A percentile compares a stretch with the other conserved stretches of the same genome.
phyloP scores from a whole-genome alignment of 2,113 vertebrate species.

The Epinephelus cyanopodus region DNA sequence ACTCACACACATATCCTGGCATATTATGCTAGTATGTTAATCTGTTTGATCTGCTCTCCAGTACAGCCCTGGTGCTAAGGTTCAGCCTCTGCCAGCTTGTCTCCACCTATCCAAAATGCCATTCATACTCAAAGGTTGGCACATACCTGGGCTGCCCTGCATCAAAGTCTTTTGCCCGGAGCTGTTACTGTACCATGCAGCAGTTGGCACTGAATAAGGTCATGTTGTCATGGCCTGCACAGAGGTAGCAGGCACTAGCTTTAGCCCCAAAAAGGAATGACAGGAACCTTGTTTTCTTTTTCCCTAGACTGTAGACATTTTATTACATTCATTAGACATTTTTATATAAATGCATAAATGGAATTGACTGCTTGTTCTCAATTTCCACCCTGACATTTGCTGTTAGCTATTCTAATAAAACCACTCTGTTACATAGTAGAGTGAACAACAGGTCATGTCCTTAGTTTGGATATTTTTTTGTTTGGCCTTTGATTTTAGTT shows the following conservation, averaged over 20 bases:
- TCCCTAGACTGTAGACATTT: constrained; percentile 17
- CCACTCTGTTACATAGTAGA: neutral
- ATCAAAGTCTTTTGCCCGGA: constrained; percentile 31
- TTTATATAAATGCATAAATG: constrained; percentile 29
- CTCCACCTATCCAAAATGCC: constrained; percentile 38
- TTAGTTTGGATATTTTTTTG: neutral
- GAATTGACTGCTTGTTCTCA: constrained; percentile 16
- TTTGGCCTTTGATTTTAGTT: neutral
- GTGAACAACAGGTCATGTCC: neutral
- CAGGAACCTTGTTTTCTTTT: constrained; percentile 32
- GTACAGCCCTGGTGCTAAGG: constrained; percentile 9
- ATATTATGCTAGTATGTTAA: constrained; percentile 7
- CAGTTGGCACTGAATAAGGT: constrained; percentile 22
- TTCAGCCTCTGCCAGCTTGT: constrained; percentile 34
- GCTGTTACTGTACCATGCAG: constrained; percentile 17
- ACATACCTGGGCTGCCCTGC: constrained; percentile 40
- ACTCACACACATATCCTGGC: neutral
- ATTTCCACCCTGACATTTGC: constrained; percentile 16
- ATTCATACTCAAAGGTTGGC: constrained; percentile 50
- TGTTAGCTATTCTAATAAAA: constrained; percentile 27
- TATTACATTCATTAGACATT: constrained; percentile 23
- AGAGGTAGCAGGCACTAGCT: constrained; percentile 4
- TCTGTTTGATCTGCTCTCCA: constrained; percentile 52
- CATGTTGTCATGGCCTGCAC: constrained; percentile 9
- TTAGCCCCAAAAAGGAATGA: constrained; percentile 11